These are phyloP conservation scores for Microctonus brassicae DNA, from an alignment of 2,888 invertebrate genomes.

Conservation along the genomic window DNA sequence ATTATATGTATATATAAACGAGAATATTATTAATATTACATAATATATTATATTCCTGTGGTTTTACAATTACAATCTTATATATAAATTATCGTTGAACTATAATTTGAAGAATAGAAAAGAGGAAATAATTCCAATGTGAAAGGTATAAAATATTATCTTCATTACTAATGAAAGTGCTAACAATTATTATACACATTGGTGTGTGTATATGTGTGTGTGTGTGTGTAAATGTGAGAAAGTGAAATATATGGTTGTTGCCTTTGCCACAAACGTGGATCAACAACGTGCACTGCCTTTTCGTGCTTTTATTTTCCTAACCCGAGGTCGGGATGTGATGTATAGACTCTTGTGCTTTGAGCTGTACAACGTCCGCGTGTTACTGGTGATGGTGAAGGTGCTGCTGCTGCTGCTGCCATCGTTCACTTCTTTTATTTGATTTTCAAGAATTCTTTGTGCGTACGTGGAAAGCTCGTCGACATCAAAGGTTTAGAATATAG, in stretches of 20 bases:
- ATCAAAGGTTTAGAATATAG: constrained; percentile 21
- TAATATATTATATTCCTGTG: not conserved
- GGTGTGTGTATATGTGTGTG: no score
- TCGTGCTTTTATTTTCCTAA: not conserved
- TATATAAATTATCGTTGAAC: not conserved
- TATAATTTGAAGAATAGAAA: not conserved
- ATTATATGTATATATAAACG: not conserved
- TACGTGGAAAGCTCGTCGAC: constrained; percentile 23
- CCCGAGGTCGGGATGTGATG: not conserved
- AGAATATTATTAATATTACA: not conserved
- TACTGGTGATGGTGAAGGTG: no score
- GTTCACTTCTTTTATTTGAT: constrained; percentile 24
- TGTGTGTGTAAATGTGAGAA: not conserved
- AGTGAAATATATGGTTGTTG: not conserved
- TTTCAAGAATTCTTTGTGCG: constrained; percentile 28
- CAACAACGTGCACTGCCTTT: not conserved
- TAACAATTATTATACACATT: no score
- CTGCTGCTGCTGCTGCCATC: not conserved
- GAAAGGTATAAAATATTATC: not conserved
- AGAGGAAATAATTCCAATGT: not conserved
- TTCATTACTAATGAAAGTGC: no score
- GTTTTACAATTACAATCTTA: not conserved
- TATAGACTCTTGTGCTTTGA: no score
- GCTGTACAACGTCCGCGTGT: not conserved
- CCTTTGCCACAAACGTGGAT: not conserved